phyloP scores from a whole-genome alignment of 53 echinoderm and acorn worm species.

The Patiria pectinifera region DNA sequence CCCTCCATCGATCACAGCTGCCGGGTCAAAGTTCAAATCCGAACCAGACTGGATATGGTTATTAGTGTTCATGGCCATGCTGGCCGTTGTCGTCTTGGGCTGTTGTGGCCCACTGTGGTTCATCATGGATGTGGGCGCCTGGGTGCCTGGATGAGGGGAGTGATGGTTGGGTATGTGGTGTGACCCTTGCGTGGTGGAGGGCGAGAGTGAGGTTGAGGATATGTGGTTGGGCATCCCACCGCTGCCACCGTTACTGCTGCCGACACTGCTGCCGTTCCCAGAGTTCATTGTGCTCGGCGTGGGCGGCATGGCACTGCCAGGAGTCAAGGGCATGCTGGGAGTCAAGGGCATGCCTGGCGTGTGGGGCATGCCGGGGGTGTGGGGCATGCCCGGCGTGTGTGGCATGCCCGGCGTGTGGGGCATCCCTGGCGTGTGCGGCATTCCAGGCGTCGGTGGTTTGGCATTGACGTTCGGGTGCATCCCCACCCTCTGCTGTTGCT shows the following conservation, averaged over 20 bases:
- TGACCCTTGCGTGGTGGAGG: constrained; percentile 60
- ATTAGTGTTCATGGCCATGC: constrained; percentile 54
- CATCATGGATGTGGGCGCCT: constrained; percentile 48
- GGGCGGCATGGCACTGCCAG: constrained; percentile 77
- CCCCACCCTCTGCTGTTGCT: constrained; percentile 53
- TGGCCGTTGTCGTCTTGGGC: constrained; percentile 18
- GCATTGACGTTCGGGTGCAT: constrained; percentile 76
- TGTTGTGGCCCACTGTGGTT: constrained; percentile 56
- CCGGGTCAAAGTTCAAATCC: constrained; percentile 97
- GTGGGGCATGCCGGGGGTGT: constrained; percentile 75
- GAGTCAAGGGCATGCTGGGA: constrained; percentile 72
- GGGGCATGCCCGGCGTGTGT: constrained; percentile 76
- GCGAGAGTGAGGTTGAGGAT: constrained; percentile 51
- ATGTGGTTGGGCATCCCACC: constrained; percentile 56
- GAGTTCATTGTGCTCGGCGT: constrained; percentile 77
- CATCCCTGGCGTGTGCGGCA: constrained; percentile 85
- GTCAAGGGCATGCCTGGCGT: constrained; percentile 75
- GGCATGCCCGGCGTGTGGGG: constrained; percentile 79
- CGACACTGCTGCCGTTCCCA: constrained; percentile 31
- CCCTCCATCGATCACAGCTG: constrained; percentile 91
- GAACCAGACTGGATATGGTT: constrained; percentile 73
- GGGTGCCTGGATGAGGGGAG: constrained; percentile 54
- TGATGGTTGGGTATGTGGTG: constrained; percentile 57
- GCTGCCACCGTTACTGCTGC: constrained; percentile 51
- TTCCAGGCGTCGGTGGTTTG: constrained; percentile 83